These are phyloP conservation scores for Brachirus orientalis DNA, from an alignment of 2,113 vertebrate genomes.

Conservation along the genomic window DNA sequence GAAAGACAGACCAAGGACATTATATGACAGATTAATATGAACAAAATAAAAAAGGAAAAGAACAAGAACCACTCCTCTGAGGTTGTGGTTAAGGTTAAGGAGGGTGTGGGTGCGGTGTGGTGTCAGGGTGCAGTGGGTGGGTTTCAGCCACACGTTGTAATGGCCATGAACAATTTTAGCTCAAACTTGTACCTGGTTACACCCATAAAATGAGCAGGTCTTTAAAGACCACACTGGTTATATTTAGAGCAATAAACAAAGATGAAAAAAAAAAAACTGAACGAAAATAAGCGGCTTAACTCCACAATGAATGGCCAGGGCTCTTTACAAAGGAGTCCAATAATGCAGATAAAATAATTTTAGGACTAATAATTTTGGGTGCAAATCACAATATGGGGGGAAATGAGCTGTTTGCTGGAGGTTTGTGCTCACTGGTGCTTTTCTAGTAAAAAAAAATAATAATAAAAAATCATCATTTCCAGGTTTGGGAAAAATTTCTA, in stretches of 20 bases:
- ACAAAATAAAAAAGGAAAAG: not conserved
- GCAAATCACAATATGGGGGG: too few species aligned
- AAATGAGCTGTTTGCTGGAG: too few species aligned
- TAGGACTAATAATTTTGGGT: too few species aligned
- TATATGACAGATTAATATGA: not conserved
- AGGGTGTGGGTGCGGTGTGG: conserved; percentile 4
- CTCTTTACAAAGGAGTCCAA: too few species aligned
- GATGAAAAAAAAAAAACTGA: not conserved
- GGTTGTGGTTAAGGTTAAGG: conserved; percentile 2
- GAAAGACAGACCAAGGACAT: not conserved
- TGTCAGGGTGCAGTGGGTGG: not conserved
- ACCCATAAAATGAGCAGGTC: conserved; percentile 34
- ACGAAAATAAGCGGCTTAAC: too few species aligned
- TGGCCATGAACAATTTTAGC: conserved; percentile 23
- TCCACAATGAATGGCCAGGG: too few species aligned
- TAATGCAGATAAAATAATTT: too few species aligned
- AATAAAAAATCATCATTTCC: too few species aligned
- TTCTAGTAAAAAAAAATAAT: too few species aligned
- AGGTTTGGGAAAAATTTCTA: too few species aligned
- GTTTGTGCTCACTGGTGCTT: too few species aligned
- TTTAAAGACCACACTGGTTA: not conserved
- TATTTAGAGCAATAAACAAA: not conserved
- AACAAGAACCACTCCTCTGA: not conserved
- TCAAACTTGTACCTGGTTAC: conserved; percentile 32
- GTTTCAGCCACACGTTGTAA: conserved; percentile 22